Evolutionary conservation across 2,113 vertebrate species (phyloP).

Genomic region (Trichomycterus rosablanca): DNA sequence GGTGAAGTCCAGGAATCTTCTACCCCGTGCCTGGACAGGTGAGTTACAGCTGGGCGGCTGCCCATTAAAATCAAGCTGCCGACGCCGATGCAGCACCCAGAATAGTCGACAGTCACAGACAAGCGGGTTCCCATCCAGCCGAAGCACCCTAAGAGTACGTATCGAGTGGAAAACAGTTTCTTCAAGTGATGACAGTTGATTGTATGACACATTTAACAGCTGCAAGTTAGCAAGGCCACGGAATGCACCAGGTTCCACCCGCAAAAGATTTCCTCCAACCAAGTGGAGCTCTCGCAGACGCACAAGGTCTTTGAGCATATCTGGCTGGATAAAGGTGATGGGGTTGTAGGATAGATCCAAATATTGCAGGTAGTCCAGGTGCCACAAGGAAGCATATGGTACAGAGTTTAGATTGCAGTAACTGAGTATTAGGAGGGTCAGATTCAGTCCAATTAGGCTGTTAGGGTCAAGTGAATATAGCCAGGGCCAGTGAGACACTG

Average conservation of each 20-base stretch:
- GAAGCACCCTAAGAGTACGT: constrained; percentile 65
- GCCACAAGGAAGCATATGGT: constrained; percentile 69
- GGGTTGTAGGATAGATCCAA: constrained; percentile 84
- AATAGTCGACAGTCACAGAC: constrained; percentile 82
- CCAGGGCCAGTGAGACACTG: constrained; percentile 68
- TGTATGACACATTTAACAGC: constrained; percentile 74
- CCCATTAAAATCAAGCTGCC: constrained; percentile 62
- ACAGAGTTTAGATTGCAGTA: constrained; percentile 71
- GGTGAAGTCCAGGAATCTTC: constrained; percentile 66
- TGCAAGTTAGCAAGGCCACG: constrained; percentile 64
- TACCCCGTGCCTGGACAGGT: constrained; percentile 61
- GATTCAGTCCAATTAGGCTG: constrained; percentile 76
- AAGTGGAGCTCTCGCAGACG: constrained; percentile 79
- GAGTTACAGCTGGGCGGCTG: constrained; percentile 63
- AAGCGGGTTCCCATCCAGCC: constrained; percentile 75
- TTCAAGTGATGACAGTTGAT: constrained; percentile 73
- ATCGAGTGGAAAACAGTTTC: constrained; percentile 70
- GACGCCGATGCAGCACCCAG: constrained; percentile 68
- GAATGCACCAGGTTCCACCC: constrained; percentile 70
- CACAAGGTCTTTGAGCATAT: constrained; percentile 64
- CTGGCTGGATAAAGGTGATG: constrained; percentile 65
- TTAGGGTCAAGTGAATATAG: constrained; percentile 67
- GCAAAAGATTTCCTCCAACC: constrained; percentile 61
- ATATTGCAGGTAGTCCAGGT: constrained; percentile 72
- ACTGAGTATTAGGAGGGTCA: constrained; percentile 74